Conservation (phyloP, 2,113 vertebrate species). For the Hemibates koningsi region DNA sequence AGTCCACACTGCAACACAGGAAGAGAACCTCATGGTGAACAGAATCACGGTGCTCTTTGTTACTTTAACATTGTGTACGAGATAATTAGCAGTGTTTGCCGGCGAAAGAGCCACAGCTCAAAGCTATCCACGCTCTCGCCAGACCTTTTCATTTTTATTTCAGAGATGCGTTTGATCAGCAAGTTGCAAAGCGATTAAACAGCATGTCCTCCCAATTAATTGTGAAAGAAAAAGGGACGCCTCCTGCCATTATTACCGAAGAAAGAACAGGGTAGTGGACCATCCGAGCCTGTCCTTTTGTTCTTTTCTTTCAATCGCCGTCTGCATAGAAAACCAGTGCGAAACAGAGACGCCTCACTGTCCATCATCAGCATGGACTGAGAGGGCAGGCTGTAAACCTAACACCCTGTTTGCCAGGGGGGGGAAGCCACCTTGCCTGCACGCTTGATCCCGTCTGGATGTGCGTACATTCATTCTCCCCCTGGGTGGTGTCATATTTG, state of each 20-base stretch:
- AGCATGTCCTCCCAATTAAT: slow-evolving; percentile 17
- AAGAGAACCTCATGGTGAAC: background rate
- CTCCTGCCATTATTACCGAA: background rate
- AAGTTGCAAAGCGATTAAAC: background rate
- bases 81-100: background rate
- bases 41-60: background rate
- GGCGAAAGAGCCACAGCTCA: background rate
- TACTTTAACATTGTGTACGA: background rate
- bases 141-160: slow-evolving; percentile 6
- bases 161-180: slow-evolving; percentile 17
- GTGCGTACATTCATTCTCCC: slow-evolving; percentile 7
- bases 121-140: background rate
- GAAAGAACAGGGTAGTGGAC: background rate
- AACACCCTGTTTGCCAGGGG: slow-evolving; percentile 40
- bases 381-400: slow-evolving; percentile 33
- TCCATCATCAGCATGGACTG: slow-evolving; percentile 21
- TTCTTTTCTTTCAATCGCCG: slow-evolving; percentile 38
- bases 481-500: slow-evolving; percentile 43
- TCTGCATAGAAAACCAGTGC: slow-evolving; percentile 6
- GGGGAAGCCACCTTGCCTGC: slow-evolving; percentile 10
- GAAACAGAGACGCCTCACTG: slow-evolving; percentile 33
- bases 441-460: background rate
- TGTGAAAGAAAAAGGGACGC: slow-evolving; percentile 38
- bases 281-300: background rate
- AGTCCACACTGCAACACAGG: background rate